Evolutionary conservation across 1,140 invertebrate species (phyloP), one percentile per base, ranked within the genome.

Genomic region (Mizuhopecten yessoensis): DNA sequence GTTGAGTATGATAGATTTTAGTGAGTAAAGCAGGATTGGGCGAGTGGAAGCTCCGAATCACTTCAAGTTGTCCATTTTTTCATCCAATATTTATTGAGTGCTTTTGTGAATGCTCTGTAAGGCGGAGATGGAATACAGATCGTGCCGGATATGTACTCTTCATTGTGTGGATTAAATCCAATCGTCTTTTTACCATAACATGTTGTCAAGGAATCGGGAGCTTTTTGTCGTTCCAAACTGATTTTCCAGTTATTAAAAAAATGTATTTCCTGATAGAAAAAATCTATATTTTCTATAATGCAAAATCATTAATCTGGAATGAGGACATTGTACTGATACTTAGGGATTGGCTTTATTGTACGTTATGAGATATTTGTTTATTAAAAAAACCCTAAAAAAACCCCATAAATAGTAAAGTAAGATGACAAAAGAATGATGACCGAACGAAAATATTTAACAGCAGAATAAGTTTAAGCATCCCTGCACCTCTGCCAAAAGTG

Each of bases 61-160:
- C n/a, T 29, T 75, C 57, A 29, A n/a, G 57, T 75, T 75, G 57
- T 75, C 57, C 57, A 29, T 75, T 75, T 75, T 29, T 75, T 75
- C n/a, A 75, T 75, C 57, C 23, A 29, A 75, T 75, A 29, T 75
- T 75, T 29, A 75, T n/a, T 3, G 23, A 75, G 23, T 75, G 57
- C 57, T 75, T 75, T 75, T 75, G 29, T 75, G 23, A 75, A 75
- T 75, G 57, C n/a, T 75, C 5, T 9, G 57, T 75, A 75, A 29
- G 57, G 23, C 11, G 15, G 57, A n/a, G 57, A 75, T 29, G 23
- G 29, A 29, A 75, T 75, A 75, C 23, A 7, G 57, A 75, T 29
- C n/a, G 57, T 7, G 9, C 57, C 29, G 17, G 57, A 5, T 29
- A 7, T 29, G 11, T 75, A 75, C 42, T 45, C 29, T 75, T 29